Evolutionary conservation across 1,140 invertebrate species (phyloP).

Genomic region (Euborellia annulipes): DNA sequence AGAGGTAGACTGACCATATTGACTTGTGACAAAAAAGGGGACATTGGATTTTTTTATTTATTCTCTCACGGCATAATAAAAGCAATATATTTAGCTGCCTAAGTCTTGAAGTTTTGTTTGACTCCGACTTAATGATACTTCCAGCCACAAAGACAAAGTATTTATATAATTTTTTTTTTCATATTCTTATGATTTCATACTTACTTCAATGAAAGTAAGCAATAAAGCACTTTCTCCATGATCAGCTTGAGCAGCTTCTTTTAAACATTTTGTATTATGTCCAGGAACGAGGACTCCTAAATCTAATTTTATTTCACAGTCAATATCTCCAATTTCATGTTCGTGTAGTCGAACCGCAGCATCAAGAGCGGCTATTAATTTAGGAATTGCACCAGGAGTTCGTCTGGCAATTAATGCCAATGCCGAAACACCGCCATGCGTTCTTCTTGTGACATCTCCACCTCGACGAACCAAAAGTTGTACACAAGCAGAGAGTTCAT

Average conservation of each 20-base stretch:
- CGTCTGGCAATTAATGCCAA: slow-evolving; percentile 62
- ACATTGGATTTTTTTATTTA: too few relatives aligned
- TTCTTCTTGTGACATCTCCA: slow-evolving; percentile 63
- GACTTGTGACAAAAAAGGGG: too few relatives aligned
- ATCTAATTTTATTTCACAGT: slow-evolving; percentile 64
- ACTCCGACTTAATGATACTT: too few relatives aligned
- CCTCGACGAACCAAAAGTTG: slow-evolving; percentile 56
- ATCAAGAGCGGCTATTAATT: slow-evolving; percentile 52
- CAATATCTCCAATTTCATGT: slow-evolving; percentile 64
- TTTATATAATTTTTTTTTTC: too few relatives aligned
- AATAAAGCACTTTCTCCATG: slow-evolving; percentile 54
- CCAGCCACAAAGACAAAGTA: too few relatives aligned
- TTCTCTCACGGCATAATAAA: too few relatives aligned
- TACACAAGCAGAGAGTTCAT: slow-evolving; percentile 62
- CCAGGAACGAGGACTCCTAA: slow-evolving; percentile 50
- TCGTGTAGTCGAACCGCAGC: slow-evolving; percentile 58
- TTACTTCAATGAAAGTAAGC: slow-evolving; percentile 47
- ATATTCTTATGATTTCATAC: too few relatives aligned
- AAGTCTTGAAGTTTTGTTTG: too few relatives aligned
- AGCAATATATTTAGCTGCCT: too few relatives aligned
- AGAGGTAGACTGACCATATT: too few relatives aligned
- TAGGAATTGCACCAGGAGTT: slow-evolving; percentile 59
- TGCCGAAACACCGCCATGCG: slow-evolving; percentile 61
- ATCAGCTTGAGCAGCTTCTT: slow-evolving; percentile 18
- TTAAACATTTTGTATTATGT: neutral